Percentiles rank a stretch among this genome's conserved stretches.
Conservation (phyloP, 1,140 invertebrate species). For the Calliopsis andreniformis region DNA sequence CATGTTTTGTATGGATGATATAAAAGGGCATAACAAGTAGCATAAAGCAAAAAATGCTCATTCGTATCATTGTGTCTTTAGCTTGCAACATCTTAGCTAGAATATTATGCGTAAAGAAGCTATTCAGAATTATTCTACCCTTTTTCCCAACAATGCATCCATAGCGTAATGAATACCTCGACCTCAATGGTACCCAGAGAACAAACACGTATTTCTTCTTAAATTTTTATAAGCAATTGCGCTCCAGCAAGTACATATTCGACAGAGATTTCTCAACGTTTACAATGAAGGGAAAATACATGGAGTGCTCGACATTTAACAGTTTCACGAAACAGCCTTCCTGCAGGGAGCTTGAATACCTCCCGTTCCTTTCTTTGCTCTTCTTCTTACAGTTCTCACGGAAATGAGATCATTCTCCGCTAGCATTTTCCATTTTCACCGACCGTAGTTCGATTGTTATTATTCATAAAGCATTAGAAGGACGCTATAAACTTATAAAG, state of each 20-base stretch:
- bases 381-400: neutral
- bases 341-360: neutral
- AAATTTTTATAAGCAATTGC: neutral
- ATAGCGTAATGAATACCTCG: too few species aligned
- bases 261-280: conserved; percentile 11
- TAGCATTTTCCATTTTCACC: neutral
- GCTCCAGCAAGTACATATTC: too few species aligned
- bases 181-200: neutral
- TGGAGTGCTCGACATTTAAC: conserved; percentile 1
- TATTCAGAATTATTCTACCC: too few species aligned
- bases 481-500: neutral
- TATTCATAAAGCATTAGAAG: neutral
- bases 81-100: too few species aligned
- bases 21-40: too few species aligned
- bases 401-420: neutral
- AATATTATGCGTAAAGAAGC: too few species aligned
- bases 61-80: too few species aligned
- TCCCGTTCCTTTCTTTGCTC: neutral
- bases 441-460: neutral
- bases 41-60: too few species aligned
- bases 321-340: neutral
- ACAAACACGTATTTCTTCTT: neutral
- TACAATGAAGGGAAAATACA: conserved; percentile 15
- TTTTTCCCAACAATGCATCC: too few species aligned
- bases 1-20: too few species aligned